A percentile compares a stretch with the other conserved stretches of the same genome.
Evolutionary conservation across 1,140 invertebrate genomes (phyloP).

Genomic region (Hirudo medicinalis): DNA sequence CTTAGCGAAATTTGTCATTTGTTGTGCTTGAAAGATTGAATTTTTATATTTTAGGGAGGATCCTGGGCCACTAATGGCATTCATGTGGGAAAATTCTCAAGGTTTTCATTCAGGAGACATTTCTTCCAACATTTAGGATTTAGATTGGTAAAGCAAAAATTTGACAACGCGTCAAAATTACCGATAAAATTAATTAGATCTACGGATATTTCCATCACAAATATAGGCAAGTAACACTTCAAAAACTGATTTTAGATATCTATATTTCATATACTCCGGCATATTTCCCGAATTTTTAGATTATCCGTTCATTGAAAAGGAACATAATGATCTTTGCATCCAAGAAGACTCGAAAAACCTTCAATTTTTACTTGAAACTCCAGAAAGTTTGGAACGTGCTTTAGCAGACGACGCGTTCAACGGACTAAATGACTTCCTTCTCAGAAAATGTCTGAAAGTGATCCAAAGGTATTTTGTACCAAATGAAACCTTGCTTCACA

Average conservation of each 20-base stretch:
- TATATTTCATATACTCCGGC: not conserved
- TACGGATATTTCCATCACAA: not conserved
- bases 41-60: conserved; percentile 30
- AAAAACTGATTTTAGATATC: not conserved
- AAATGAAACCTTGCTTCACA: too few species aligned
- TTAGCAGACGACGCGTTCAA: too few species aligned
- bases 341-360: conserved; percentile 15
- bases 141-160: conserved; percentile 28
- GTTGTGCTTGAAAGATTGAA: not conserved
- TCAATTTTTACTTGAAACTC: conserved; percentile 22
- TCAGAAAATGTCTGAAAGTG: too few species aligned
- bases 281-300: not conserved
- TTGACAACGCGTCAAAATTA: conserved; percentile 11
- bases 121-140: conserved; percentile 40
- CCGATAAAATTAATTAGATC: conserved; percentile 14
- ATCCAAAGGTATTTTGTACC: too few species aligned
- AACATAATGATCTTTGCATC: not conserved
- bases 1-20: too few species aligned
- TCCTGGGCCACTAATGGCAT: conserved; percentile 38
- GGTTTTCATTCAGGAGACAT: conserved; percentile 37
- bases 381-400: too few species aligned
- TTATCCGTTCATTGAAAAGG: not conserved
- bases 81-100: conserved; percentile 35
- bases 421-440: too few species aligned
- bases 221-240: not conserved